Base-by-base conservation (phyloP, 2,888 invertebrate species). In the Lasius fuliginosus region DNA sequence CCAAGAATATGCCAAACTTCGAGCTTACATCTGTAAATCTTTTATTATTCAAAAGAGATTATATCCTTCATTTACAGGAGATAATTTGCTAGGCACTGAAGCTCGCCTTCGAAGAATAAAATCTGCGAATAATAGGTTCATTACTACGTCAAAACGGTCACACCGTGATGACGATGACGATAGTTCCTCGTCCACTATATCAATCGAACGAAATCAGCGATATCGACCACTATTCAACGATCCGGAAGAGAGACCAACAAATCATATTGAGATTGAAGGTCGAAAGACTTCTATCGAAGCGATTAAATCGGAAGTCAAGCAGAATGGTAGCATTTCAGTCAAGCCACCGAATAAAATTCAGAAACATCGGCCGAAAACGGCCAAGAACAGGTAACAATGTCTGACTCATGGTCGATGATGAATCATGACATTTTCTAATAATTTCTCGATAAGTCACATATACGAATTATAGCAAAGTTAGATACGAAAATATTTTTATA, bases 61-160 rank as follows among this genome's bases (percentile, higher is more conserved):
- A 69, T 40, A 58, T 62, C 11, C n/a, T 30, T 71, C 65, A 67
- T 75, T 77, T 85, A 30, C 86, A 95, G 95, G 94, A 84, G 94
- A 95, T 69, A 93, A 93, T 82, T 90, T 95, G 79, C 92, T 95
- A 83, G 95, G 95, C 18, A 93, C 93, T 27, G 95, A 94, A 65
- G 93, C 94, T 30, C 93, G 95, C 73, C 89, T 94, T 64, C 94
- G 95, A 56, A 94, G 95, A 90, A 95, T 95, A 86, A 94, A 94
- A 86, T 95, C 95, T 46, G 94, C 95, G 36, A 94, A 90, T 77
- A 91, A 89, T 73, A 91, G 93, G 83, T 89, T 91, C 69, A 86
- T 89, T 71, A 87, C 85, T 69, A 82, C 85, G 40, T 67, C 76
- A 49, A 86, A 82, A 85, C 83, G 74, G 82, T 79, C 88, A 74